Conservation (phyloP, 2,888 invertebrate genomes). For the Colostygia pectinataria region DNA sequence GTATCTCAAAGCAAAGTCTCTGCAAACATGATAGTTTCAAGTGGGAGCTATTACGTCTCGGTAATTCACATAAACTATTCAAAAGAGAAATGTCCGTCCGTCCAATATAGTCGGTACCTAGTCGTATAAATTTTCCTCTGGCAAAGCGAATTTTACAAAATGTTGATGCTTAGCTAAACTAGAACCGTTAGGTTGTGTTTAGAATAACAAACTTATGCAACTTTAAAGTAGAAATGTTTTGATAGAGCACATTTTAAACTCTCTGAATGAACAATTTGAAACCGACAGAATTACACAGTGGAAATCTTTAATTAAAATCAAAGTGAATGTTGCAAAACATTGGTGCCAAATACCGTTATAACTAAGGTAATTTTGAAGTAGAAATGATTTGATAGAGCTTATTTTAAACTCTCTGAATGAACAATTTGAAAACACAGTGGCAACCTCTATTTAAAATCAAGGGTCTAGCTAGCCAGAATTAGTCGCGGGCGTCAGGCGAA, state of each 20-base stretch:
- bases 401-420: too few species aligned
- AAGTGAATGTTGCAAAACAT: constrained; percentile 37
- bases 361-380: constrained; percentile 6
- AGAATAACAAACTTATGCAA: constrained; percentile 8
- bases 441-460: too few species aligned
- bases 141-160: constrained; percentile 38
- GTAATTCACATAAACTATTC: constrained; percentile 38
- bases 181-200: constrained; percentile 35
- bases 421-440: too few species aligned
- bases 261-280: too few species aligned
- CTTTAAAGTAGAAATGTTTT: constrained; percentile 6
- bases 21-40: constrained; percentile 24
- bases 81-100: constrained; percentile 42
- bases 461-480: too few species aligned
- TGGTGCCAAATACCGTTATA: constrained; percentile 41
- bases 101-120: constrained; percentile 10
- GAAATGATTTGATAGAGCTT: neutral
- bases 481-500: too few species aligned
- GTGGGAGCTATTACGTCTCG: constrained; percentile 22
- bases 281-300: too few species aligned
- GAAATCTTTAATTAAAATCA: too few species aligned
- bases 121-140: constrained; percentile 32
- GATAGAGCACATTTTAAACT: too few species aligned
- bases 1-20: constrained; percentile 8
- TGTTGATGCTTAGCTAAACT: constrained; percentile 40